Percentiles rank a stretch among this genome's conserved stretches.
Conservation (phyloP, 1,140 invertebrate genomes). For the Dreissena rostriformis region DNA sequence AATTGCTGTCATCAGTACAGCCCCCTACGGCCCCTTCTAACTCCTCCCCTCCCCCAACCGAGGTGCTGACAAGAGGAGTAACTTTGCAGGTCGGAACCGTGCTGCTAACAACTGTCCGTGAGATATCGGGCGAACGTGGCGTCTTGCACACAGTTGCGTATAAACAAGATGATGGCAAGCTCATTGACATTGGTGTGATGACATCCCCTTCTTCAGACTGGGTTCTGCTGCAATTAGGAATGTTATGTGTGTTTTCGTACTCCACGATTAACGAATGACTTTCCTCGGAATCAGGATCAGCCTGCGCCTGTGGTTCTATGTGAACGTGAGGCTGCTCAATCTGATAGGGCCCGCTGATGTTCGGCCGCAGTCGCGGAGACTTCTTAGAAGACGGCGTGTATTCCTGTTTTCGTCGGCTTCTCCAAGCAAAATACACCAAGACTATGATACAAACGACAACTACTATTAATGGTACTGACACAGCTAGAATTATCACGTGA, state of each 20-base stretch:
- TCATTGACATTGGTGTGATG: constrained; percentile 42
- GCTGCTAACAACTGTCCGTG: constrained; percentile 68
- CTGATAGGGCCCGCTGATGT: constrained; percentile 74
- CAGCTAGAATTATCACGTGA: constrained; percentile 66
- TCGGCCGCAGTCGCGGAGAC: constrained; percentile 62
- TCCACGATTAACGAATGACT: constrained; percentile 54
- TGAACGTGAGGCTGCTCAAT: constrained; percentile 76
- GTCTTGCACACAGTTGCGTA: constrained; percentile 34
- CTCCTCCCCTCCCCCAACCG: constrained; percentile 5
- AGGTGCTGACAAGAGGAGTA: constrained; percentile 65
- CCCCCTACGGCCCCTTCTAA: constrained; percentile 22
- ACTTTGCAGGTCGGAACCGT: constrained; percentile 74
- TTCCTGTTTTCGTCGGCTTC: constrained; percentile 58
- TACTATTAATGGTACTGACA: constrained; percentile 69
- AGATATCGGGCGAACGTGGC: constrained; percentile 66
- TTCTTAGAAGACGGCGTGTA: constrained; percentile 54
- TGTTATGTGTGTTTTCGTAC: constrained; percentile 62
- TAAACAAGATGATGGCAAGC: constrained; percentile 15
- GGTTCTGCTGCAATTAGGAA: constrained; percentile 51
- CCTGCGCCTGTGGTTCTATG: constrained; percentile 69
- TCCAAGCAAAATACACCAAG: constrained; percentile 70
- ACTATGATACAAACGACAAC: constrained; percentile 66
- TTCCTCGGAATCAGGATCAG: constrained; percentile 59
- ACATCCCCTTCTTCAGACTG: constrained; percentile 41
- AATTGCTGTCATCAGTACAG: constrained; percentile 17